phyloP scores from a whole-genome alignment of 2,797 vertebrate genomes.

The Spea hammondii region DNA sequence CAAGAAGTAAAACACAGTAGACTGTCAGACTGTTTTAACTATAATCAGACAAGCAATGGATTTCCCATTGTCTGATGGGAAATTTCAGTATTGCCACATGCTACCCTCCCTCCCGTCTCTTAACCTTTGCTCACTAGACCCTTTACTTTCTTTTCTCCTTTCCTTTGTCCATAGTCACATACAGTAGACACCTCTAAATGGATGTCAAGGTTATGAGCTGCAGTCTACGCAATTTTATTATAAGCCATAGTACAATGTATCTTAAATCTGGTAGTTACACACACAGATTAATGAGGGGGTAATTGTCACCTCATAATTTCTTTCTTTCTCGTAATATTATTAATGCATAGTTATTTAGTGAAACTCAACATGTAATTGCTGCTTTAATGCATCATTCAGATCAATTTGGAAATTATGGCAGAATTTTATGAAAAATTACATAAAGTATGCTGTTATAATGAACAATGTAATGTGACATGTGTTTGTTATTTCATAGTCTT shows the following conservation, averaged over 20 bases:
- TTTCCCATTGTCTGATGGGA: conserved; percentile 65
- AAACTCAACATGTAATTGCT: conserved; percentile 47
- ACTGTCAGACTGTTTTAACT: conserved; percentile 60
- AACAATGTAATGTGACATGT: conserved; percentile 42
- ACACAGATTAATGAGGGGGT: conserved; percentile 55
- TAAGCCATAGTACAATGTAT: conserved; percentile 74
- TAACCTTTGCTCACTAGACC: conserved; percentile 50
- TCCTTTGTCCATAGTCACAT: conserved; percentile 63
- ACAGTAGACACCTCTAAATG: conserved; percentile 66
- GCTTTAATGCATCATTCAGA: conserved; percentile 30
- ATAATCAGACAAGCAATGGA: conserved; percentile 65
- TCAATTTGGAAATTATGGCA: conserved; percentile 42
- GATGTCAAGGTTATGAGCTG: conserved; percentile 67
- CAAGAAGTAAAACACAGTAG: conserved; percentile 83
- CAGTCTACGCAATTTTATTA: conserved; percentile 69
- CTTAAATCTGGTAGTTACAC: conserved; percentile 59
- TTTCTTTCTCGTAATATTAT: conserved; percentile 50
- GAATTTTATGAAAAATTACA: conserved; percentile 13
- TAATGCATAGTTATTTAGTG: conserved; percentile 52
- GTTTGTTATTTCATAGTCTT: conserved; percentile 43
- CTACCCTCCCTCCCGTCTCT: conserved; percentile 47
- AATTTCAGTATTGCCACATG: conserved; percentile 62
- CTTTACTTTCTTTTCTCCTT: conserved; percentile 53
- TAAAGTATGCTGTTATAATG: no score
- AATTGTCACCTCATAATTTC: conserved; percentile 28